phyloP scores from a whole-genome alignment of 2,113 vertebrate genomes.

The Neotoma lepida region DNA sequence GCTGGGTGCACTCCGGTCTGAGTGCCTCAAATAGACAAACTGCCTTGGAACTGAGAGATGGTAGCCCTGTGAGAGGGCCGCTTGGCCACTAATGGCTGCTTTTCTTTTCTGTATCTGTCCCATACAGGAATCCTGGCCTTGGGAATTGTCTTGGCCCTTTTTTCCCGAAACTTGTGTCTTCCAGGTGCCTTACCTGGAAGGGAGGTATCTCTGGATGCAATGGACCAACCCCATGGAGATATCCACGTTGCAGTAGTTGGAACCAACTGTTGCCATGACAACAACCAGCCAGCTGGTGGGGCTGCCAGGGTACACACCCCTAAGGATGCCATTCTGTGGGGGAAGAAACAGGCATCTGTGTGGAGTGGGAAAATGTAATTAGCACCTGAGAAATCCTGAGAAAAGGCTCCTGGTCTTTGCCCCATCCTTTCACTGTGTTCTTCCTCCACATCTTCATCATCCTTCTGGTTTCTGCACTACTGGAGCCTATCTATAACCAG shows the following conservation, averaged over 20 bases:
- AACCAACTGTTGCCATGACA: conserved; percentile 91
- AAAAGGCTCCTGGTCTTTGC: not conserved
- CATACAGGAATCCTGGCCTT: not conserved
- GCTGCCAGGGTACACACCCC: conserved; percentile 95
- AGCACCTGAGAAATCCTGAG: not conserved
- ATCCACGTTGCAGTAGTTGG: conserved; percentile 90
- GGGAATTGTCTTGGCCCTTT: not conserved
- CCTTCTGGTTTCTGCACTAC: not conserved
- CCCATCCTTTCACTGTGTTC: not conserved
- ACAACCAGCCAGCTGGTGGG: conserved; percentile 95
- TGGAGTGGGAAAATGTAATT: not conserved
- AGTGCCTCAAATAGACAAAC: not conserved
- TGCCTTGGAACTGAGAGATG: not conserved
- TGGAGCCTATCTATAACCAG: not conserved
- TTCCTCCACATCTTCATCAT: not conserved
- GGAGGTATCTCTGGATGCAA: conserved; percentile 88
- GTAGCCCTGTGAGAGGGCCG: not conserved
- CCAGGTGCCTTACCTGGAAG: conserved; percentile 85
- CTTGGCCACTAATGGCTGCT: not conserved
- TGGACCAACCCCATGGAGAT: conserved; percentile 91
- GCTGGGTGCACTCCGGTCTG: not conserved
- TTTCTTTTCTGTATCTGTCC: not conserved
- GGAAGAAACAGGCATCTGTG: not conserved
- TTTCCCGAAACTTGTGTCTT: not conserved
- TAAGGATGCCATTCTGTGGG: conserved; percentile 93